Conservation (phyloP, 2,888 invertebrate genomes). For the Glaucopsyche alexis region DNA sequence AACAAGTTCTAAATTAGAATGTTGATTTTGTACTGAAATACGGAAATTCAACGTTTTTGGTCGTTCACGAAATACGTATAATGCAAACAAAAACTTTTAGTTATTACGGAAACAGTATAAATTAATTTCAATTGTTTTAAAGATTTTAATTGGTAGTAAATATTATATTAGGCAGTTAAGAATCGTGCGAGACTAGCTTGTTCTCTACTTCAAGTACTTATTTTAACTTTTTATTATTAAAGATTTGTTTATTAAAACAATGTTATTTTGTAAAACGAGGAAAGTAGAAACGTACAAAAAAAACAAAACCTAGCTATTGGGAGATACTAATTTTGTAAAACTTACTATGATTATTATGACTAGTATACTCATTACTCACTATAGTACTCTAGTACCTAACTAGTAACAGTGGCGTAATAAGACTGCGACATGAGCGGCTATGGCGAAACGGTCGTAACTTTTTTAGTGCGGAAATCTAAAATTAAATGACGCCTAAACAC, state of each 20-base stretch:
- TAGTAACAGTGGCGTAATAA: conserved; percentile 12
- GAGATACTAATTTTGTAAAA: not conserved
- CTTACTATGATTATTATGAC: not conserved
- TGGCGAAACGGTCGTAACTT: conserved; percentile 18
- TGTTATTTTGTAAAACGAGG: not conserved
- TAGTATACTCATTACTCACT: conserved; percentile 1
- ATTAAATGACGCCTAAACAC: conserved; percentile 35
- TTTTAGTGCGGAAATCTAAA: conserved; percentile 26
- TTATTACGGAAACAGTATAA: not conserved
- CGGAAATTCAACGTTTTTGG: not conserved
- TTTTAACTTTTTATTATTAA: not conserved
- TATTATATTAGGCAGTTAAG: not conserved
- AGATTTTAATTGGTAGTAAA: not conserved
- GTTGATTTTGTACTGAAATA: not conserved
- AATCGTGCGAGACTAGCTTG: not conserved
- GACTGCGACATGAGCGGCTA: conserved; percentile 19
- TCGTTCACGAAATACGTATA: not conserved
- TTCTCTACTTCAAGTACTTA: not conserved
- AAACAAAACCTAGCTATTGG: not conserved
- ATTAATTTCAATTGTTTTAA: not conserved
- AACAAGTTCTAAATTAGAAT: not conserved
- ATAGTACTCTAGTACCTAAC: not conserved
- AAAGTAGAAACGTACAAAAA: not conserved
- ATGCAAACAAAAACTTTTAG: not conserved
- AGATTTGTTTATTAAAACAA: not conserved